Evolutionary conservation across 2,113 vertebrate species (phyloP).

Genomic region (Theropithecus gelada): DNA sequence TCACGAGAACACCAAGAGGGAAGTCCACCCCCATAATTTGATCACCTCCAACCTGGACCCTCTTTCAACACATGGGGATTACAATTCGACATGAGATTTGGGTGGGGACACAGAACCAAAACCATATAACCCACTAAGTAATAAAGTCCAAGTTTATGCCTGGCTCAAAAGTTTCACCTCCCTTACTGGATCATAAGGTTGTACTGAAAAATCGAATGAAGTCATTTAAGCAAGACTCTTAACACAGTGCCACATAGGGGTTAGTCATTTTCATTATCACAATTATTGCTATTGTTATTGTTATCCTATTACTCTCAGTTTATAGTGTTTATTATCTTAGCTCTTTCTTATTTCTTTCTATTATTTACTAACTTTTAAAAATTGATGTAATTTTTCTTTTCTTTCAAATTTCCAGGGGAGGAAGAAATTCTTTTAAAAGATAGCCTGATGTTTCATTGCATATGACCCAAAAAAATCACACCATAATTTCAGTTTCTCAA

Average conservation of each 20-base stretch:
- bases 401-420: neutral
- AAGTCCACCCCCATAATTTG: no score
- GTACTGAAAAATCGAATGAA: neutral
- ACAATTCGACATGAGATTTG: no score
- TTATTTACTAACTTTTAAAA: neutral
- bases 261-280: neutral
- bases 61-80: no score
- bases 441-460: neutral
- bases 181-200: neutral
- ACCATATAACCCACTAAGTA: neutral
- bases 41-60: no score
- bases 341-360: neutral
- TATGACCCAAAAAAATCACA: neutral
- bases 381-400: neutral
- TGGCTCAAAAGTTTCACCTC: neutral
- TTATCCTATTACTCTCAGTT: neutral
- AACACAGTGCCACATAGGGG: fast-evolving
- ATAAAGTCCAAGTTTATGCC: neutral
- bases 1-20: no score
- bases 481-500: neutral
- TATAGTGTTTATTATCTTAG: neutral
- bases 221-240: neutral
- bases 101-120: no score
- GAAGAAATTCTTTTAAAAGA: neutral
- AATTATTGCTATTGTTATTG: neutral